Conservation (phyloP, 2,113 vertebrate genomes). For the Accipiter cooperii region DNA sequence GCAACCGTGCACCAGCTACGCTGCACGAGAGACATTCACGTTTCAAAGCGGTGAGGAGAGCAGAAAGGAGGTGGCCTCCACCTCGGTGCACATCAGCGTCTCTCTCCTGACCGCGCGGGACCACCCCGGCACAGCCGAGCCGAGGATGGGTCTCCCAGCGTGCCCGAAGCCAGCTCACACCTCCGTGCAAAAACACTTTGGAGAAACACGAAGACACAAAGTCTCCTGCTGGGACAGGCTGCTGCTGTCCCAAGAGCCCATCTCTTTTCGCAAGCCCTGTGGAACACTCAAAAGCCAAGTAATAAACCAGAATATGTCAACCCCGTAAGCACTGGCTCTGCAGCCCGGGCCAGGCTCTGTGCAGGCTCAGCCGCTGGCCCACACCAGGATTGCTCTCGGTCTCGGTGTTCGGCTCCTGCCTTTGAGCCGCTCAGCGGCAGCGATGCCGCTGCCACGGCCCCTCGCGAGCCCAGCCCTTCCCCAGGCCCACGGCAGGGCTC, state of each 20-base stretch:
- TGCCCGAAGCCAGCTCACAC: neutral
- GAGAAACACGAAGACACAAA: neutral
- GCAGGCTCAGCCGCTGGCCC: too few relatives aligned
- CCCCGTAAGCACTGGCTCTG: neutral
- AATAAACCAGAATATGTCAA: too few relatives aligned
- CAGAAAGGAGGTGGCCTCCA: neutral
- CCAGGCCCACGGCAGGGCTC: neutral
- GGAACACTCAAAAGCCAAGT: neutral
- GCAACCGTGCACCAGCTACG: accelerated
- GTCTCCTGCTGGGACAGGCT: neutral
- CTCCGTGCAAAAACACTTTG: neutral
- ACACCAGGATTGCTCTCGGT: too few relatives aligned
- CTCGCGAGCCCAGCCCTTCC: neutral
- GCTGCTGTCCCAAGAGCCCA: neutral
- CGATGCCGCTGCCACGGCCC: neutral
- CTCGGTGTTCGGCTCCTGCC: neutral
- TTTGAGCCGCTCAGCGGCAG: neutral
- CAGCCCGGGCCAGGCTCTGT: neutral
- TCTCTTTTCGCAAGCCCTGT: neutral
- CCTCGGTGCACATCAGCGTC: accelerated
- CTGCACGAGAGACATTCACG: accelerated
- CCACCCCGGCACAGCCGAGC: neutral
- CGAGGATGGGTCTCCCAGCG: neutral
- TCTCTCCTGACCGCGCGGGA: neutral
- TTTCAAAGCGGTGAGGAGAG: neutral